Percentiles rank a stretch among this genome's conserved stretches.
Conservation (phyloP, 2,888 invertebrate genomes). For the Alviniconcha strummeri region DNA sequence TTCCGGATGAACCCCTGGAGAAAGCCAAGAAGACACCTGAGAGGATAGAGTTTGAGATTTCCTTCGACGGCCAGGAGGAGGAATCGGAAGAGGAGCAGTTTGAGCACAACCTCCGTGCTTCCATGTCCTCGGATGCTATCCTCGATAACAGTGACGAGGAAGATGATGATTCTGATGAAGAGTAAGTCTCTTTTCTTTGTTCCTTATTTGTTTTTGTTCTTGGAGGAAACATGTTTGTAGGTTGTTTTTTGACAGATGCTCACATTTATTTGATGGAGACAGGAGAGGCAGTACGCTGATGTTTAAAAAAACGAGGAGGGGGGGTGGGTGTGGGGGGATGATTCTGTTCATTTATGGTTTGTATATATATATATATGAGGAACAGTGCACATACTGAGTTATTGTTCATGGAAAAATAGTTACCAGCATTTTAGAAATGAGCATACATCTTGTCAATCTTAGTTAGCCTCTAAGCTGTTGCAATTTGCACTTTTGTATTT, state of each 20-base stretch:
- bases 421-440: too few relatives aligned
- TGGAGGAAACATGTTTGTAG: background rate
- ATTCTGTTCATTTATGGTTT: background rate
- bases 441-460: too few relatives aligned
- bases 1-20: constrained; percentile 47
- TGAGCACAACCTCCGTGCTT: constrained; percentile 89
- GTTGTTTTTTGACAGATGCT: too few relatives aligned
- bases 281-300: too few relatives aligned
- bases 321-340: background rate
- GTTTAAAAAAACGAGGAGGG: too few relatives aligned
- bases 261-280: too few relatives aligned
- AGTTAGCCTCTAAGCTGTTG: too few relatives aligned
- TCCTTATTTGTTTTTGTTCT: background rate
- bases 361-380: background rate
- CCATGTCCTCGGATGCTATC: constrained; percentile 77
- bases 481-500: too few relatives aligned
- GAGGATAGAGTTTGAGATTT: constrained; percentile 86
- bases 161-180: constrained; percentile 56
- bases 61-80: constrained; percentile 65
- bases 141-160: constrained; percentile 55
- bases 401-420: too few relatives aligned
- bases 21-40: constrained; percentile 80
- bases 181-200: constrained; percentile 47
- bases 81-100: constrained; percentile 92
- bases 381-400: too few relatives aligned